These are phyloP conservation scores for Sisyra terminalis DNA, from an alignment of 2,888 invertebrate genomes.

Conservation along the genomic window DNA sequence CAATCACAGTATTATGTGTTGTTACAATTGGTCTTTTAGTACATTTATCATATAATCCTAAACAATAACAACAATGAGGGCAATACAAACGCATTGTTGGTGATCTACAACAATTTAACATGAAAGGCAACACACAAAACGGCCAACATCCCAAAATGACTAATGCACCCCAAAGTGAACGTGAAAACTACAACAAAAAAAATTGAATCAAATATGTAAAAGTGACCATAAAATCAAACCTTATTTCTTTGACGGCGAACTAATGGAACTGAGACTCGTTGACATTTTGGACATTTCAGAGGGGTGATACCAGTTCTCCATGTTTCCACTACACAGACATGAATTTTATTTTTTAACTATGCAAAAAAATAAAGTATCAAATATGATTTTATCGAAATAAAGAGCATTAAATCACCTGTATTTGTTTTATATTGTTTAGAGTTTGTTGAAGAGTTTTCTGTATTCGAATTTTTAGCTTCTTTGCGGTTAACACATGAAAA, in stretches of 20 bases:
- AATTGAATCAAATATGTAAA: too few species aligned
- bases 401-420: too few species aligned
- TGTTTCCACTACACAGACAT: neutral
- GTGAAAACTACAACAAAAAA: neutral
- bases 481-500: conserved; percentile 11
- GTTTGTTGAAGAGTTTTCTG: too few species aligned
- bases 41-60: neutral
- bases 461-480: too few species aligned
- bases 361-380: too few species aligned
- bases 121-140: conserved; percentile 1
- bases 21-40: too few species aligned
- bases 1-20: too few species aligned
- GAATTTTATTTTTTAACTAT: too few species aligned
- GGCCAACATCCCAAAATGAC: conserved; percentile 3
- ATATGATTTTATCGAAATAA: too few species aligned
- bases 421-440: too few species aligned
- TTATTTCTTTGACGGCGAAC: neutral
- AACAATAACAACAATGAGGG: neutral
- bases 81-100: neutral
- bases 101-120: neutral
- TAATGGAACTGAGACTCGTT: neutral
- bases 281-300: neutral
- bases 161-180: conserved; percentile 2
- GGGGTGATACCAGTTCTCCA: neutral
- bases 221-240: neutral